Evolutionary conservation across 2,797 vertebrate species (phyloP), one percentile per base, ranked within the genome.

Genomic region (Heteromormyrus szaboi): DNA sequence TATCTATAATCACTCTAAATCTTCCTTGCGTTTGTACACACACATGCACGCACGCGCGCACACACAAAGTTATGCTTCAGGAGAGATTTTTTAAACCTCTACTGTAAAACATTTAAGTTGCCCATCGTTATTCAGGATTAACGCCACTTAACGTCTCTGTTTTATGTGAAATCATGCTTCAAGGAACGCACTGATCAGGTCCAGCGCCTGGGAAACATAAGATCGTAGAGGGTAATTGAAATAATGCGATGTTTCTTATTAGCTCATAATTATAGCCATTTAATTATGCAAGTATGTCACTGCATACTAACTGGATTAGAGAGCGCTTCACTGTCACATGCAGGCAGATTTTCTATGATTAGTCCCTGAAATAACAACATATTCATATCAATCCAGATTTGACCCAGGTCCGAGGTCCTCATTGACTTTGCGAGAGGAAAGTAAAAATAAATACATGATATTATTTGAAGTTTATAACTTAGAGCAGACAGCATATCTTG

Each of bases 191-290:
- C 90, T 87, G 84, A 76, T 65, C 65, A 91, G 91, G 90, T 90
- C 89, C 9, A 22, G 89, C 92, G 91, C 91, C 93, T 90, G 89
- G 90, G 92, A 94, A 93, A 93, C 92, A 91, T 92, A 92, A 89
- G 93, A 93, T 94, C 94, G 93, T 89, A 91, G 94, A 94, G 94
- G 91, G 92, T 93, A 93, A 95, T 94, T 92, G 93, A 90, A 90
- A 92, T 93, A 95, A 95, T 95, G 95, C 95, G 94, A 95, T 93
- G 93, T 93, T 93, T 94, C 94, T 94, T 95, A 94, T 95, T 94
- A 93, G 93, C 90, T 92, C 92, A 93, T 94, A 95, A 95, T 95
- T 95, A 95, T 93, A 93, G 91, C 84, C 93, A 93, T 95, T 95
- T 95, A 94, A 95, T 95, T 95, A 95, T 94, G 90, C 93, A 91